Evolutionary conservation across 2,113 vertebrate genomes (phyloP), one percentile per base, ranked within the genome.

Genomic region (Furnarius figulus): DNA sequence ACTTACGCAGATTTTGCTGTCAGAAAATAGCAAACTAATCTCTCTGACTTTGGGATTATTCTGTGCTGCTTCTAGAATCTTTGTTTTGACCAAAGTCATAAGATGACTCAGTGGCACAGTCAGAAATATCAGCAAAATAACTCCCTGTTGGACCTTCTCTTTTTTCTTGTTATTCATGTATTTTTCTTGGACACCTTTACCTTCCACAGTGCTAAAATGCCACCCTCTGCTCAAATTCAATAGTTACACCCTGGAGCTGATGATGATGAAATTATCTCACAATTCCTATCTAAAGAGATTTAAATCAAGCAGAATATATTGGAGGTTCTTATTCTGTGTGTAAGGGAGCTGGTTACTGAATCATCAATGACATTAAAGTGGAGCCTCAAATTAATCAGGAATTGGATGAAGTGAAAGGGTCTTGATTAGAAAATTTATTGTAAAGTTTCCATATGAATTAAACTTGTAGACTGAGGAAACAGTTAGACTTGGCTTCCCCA

Each of bases 341-440:
- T 73, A 77, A 49, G 80, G 61, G 49, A 84, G 59, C 19, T 12
- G 8, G 12, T 52, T 65, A 73, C 61, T 72, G 88, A 72, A 56
- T 88, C 90, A 72, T 77, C 88, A 59, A 52, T 81, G 52, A 46
- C 42, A 10, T 95, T 81, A 63, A 90, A 84, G n/a, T 31, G 55
- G 42, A 88, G 75, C 82, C 91, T 81, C 53, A 73, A 86, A 89
- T 96, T 85, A 89, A 83, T 72, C 73, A 87, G 77, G 27, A 96
- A 75, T 30, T 73, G 93, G 72, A 87, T 73, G 79, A 93, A 93
- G 46, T 47, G 33, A 56, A 85, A 89, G 55, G n/a, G 66, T 93
- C 74, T 87, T 63, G 63, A 90, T 86, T 56, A 84, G 68, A 93
- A 95, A 70, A 83, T 55, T 62, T 73, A n/a, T 71, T 80, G 55